These are phyloP conservation scores for Geotrupes spiniger DNA, from an alignment of 2,888 invertebrate species.

Conservation along the genomic window DNA sequence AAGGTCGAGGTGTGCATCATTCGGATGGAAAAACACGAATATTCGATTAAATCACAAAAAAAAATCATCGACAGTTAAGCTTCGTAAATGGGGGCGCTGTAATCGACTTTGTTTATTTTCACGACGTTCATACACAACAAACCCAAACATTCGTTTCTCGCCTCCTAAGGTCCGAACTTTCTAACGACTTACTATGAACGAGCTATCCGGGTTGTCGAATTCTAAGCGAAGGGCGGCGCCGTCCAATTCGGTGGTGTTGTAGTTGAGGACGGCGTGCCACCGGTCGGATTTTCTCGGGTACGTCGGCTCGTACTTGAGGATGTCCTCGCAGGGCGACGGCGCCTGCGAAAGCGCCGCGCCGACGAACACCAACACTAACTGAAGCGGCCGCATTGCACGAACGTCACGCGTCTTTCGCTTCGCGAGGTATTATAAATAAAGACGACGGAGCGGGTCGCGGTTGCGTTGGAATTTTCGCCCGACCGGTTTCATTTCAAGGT, in stretches of 20 bases:
- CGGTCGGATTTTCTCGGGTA: slow-evolving; percentile 46
- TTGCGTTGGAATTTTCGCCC: no score
- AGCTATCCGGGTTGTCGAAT: slow-evolving; percentile 58
- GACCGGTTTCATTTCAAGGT: background rate
- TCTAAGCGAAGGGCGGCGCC: slow-evolving; percentile 60
- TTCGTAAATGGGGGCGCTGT: no score
- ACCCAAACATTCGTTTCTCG: background rate
- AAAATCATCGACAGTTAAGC: no score
- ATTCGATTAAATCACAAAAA: no score
- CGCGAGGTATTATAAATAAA: no score
- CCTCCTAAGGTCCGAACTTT: no score
- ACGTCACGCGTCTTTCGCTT: no score
- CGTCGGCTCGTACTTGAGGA: slow-evolving; percentile 42
- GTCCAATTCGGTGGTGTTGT: slow-evolving; percentile 57
- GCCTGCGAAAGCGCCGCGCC: background rate
- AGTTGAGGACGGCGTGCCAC: slow-evolving; percentile 60
- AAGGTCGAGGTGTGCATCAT: no score
- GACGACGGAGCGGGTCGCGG: no score
- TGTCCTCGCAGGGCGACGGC: slow-evolving; percentile 57
- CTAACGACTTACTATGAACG: slow-evolving; percentile 62
- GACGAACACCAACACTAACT: background rate
- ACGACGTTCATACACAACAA: background rate
- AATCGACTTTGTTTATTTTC: no score
- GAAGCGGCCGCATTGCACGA: background rate
- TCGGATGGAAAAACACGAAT: no score